Percentiles rank a stretch among this genome's conserved stretches.
These are phyloP conservation scores for Triplophysa bombifrons DNA, from an alignment of 2,797 vertebrate species.

Conservation along the genomic window DNA sequence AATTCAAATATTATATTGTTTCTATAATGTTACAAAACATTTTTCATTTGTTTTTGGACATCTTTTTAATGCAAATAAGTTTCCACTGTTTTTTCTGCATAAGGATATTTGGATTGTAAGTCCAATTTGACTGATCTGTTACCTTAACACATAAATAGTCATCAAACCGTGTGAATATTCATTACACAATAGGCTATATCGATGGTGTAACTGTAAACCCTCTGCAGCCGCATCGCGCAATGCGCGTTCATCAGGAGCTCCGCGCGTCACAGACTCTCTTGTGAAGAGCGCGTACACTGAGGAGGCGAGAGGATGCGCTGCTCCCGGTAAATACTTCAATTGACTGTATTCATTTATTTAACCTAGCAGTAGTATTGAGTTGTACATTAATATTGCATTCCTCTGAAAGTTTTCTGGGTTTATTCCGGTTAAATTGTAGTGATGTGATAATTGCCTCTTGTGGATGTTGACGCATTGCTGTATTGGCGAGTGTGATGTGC, in stretches of 20 bases:
- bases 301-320: slow-evolving; percentile 17
- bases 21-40: too few species aligned
- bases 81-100: too few species aligned
- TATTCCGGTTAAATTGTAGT: not conserved
- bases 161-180: not conserved
- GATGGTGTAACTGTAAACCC: not conserved
- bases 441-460: slow-evolving; percentile 12
- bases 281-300: not conserved
- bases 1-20: too few species aligned
- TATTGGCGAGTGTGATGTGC: slow-evolving; percentile 40
- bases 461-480: slow-evolving; percentile 56
- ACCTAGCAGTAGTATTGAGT: not conserved
- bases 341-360: not conserved
- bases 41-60: too few species aligned
- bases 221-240: not conserved
- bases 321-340: slow-evolving; percentile 11
- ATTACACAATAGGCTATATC: not conserved
- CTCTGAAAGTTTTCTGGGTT: not conserved
- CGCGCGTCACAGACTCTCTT: not conserved
- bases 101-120: too few species aligned
- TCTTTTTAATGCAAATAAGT: too few species aligned
- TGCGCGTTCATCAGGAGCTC: not conserved
- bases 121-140: too few species aligned
- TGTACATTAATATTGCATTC: not conserved
- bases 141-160: not conserved